Evolutionary conservation across 2,113 vertebrate species (phyloP).

Genomic region (Manacus vitellinus): DNA sequence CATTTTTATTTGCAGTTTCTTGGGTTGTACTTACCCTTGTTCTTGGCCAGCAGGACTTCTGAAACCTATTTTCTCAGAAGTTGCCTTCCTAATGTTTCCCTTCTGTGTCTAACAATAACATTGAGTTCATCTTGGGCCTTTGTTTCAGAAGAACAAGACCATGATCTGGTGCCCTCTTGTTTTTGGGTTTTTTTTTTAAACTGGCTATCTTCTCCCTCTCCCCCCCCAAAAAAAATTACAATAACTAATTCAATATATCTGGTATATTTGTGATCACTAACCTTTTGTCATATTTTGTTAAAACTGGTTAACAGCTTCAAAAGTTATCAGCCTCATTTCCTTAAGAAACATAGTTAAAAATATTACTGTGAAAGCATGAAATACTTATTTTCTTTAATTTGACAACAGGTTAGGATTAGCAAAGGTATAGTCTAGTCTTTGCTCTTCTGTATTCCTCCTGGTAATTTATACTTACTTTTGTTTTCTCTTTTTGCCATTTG

Average conservation of each 20-base stretch:
- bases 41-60: background rate
- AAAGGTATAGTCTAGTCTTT: background rate
- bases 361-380: background rate
- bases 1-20: background rate
- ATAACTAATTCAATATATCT: background rate
- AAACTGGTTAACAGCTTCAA: background rate
- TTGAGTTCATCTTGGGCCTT: background rate
- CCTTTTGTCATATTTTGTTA: background rate
- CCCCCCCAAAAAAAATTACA: background rate
- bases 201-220: rapidly evolving
- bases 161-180: background rate
- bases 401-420: background rate
- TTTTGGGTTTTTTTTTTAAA: background rate
- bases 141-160: background rate
- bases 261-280: background rate
- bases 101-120: background rate
- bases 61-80: background rate
- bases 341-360: background rate
- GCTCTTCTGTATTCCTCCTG: background rate
- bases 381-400: background rate
- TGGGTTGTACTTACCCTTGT: rapidly evolving
- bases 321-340: background rate
- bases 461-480: background rate
- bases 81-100: background rate
- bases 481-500: background rate